Percentiles rank a stretch among this genome's conserved stretches.
Conservation (phyloP, 2,797 vertebrate genomes). For the Micromesistius poutassou region DNA sequence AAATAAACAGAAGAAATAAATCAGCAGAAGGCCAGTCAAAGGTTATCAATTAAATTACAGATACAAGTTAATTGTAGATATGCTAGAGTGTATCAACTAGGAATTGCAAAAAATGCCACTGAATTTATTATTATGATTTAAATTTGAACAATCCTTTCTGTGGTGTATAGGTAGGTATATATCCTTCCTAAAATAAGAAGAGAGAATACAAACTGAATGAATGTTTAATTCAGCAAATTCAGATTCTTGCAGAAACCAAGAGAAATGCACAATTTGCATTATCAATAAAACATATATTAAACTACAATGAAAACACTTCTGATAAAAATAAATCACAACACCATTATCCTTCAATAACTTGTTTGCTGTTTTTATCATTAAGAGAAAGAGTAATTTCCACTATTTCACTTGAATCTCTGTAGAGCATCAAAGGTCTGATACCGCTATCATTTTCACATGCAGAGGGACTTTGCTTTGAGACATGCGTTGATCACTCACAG, state of each 20-base stretch:
- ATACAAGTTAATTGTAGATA: neutral
- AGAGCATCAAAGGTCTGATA: neutral
- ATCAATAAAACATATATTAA: neutral
- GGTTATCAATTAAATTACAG: slow-evolving; percentile 19
- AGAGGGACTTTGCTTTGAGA: slow-evolving; percentile 50
- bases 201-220: neutral
- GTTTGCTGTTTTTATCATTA: too few species aligned
- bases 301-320: too few species aligned
- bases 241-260: neutral
- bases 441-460: slow-evolving; percentile 6
- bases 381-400: neutral
- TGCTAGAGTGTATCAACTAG: neutral
- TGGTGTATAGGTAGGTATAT: neutral
- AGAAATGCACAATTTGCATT: neutral
- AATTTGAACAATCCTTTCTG: neutral
- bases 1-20: slow-evolving; percentile 4
- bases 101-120: neutral
- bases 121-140: neutral
- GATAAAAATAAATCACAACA: too few species aligned
- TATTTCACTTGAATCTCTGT: neutral
- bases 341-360: too few species aligned
- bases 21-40: neutral
- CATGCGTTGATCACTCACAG: slow-evolving; percentile 45
- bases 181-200: neutral
- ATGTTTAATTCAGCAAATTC: neutral